Percentiles rank a stretch among this genome's conserved stretches.
phyloP scores from a whole-genome alignment of 2,113 vertebrate genomes.

The Thunnus thynnus region DNA sequence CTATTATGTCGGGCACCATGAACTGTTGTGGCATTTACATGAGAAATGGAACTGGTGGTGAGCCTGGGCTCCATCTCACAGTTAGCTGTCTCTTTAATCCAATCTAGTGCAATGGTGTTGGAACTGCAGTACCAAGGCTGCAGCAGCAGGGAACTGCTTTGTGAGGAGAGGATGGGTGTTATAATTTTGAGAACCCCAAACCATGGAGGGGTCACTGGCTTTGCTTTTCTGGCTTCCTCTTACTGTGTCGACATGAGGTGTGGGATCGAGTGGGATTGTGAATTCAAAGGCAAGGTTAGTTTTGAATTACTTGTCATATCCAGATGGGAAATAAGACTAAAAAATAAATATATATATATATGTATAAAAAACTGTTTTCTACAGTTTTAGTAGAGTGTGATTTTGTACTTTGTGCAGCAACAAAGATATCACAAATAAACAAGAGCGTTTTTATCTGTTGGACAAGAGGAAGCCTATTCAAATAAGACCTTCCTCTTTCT shows the following conservation, averaged over 20 bases:
- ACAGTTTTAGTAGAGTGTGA: neutral
- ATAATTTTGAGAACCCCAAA: slow-evolving; percentile 87
- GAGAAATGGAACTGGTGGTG: slow-evolving; percentile 88
- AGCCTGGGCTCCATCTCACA: slow-evolving; percentile 86
- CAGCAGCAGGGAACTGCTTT: slow-evolving; percentile 91
- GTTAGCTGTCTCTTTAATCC: slow-evolving; percentile 92
- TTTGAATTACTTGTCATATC: slow-evolving; percentile 26
- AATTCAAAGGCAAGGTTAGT: slow-evolving; percentile 82
- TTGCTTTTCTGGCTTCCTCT: slow-evolving; percentile 88
- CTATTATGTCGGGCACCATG: slow-evolving; percentile 87
- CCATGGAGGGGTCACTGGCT: slow-evolving; percentile 86
- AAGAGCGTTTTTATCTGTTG: neutral
- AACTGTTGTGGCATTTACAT: slow-evolving; percentile 93
- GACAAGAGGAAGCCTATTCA: slow-evolving; percentile 22
- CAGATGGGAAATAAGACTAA: neutral
- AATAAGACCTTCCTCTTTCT: slow-evolving; percentile 18
- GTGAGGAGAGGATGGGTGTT: slow-evolving; percentile 87
- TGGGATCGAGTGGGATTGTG: slow-evolving; percentile 88
- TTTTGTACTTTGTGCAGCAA: slow-evolving; percentile 24
- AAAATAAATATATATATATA: slow-evolving; percentile 11
- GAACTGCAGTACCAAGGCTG: slow-evolving; percentile 86
- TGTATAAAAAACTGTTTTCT: slow-evolving; percentile 6
- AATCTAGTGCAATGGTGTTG: slow-evolving; percentile 89
- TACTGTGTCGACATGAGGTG: slow-evolving; percentile 89
- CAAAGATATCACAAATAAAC: neutral